These are phyloP conservation scores for Ophion slaviceki DNA, from an alignment of 2,888 invertebrate species.

Conservation along the genomic window DNA sequence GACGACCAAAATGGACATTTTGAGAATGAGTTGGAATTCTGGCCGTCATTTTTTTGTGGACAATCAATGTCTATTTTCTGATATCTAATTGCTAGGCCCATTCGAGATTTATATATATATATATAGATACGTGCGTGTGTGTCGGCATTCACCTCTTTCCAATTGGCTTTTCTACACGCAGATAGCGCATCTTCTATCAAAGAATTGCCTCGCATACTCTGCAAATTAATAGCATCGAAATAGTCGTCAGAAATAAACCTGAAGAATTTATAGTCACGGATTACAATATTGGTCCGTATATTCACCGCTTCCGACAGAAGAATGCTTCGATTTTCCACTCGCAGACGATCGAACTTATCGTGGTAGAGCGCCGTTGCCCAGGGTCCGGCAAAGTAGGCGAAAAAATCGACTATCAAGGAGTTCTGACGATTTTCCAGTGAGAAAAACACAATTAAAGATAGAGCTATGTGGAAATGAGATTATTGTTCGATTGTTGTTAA, in stretches of 20 bases:
- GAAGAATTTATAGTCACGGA: neutral
- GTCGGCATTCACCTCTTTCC: constrained; percentile 69
- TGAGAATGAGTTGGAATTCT: too few species aligned
- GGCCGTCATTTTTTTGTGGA: too few species aligned
- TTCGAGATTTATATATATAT: too few species aligned
- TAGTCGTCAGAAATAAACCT: neutral
- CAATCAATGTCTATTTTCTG: too few species aligned
- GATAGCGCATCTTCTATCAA: constrained; percentile 68
- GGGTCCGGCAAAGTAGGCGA: constrained; percentile 87
- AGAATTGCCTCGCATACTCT: constrained; percentile 64
- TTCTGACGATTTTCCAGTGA: constrained; percentile 76
- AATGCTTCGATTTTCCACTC: constrained; percentile 74
- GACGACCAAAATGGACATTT: too few species aligned
- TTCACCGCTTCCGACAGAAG: constrained; percentile 70
- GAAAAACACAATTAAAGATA: neutral
- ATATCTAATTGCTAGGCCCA: too few species aligned
- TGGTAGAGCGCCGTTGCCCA: constrained; percentile 88
- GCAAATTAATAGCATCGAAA: neutral
- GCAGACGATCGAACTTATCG: constrained; percentile 85
- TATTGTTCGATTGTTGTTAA: neutral
- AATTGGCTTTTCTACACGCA: constrained; percentile 66
- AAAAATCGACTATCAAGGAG: constrained; percentile 88
- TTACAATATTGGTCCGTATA: neutral
- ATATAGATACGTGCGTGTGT: neutral
- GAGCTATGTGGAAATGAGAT: constrained; percentile 12